Evolutionary conservation across 1,140 invertebrate species (phyloP).

Genomic region (Sarcophaga peregrina): DNA sequence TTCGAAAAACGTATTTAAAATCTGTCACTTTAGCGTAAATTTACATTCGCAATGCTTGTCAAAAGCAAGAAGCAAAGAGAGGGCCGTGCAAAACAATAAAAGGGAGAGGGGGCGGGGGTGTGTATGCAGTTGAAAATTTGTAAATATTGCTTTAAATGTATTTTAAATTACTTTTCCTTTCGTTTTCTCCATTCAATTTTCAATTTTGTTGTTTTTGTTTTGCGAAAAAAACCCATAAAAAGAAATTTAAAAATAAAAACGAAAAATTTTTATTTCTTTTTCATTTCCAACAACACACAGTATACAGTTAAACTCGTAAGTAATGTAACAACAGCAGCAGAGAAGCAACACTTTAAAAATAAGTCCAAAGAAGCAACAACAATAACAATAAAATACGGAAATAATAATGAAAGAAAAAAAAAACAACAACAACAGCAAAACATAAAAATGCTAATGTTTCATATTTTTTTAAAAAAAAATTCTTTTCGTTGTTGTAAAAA

Average conservation of each 20-base stretch:
- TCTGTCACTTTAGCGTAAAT: not conserved
- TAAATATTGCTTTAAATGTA: slow-evolving; percentile 1
- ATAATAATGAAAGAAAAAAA: not conserved
- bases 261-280: not conserved
- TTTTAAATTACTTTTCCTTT: slow-evolving; percentile 16
- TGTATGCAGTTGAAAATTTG: not conserved
- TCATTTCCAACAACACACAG: not conserved
- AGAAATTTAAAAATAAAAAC: not conserved
- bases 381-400: not conserved
- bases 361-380: not conserved
- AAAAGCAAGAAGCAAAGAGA: not conserved
- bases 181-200: no score
- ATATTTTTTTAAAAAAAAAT: no score
- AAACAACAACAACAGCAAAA: not conserved
- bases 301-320: no score
- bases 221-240: not conserved
- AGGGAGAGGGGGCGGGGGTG: no score
- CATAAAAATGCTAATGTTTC: slow-evolving; percentile 11
- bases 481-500: not conserved
- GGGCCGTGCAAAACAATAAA: no score
- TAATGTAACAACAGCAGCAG: no score
- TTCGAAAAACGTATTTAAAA: not conserved
- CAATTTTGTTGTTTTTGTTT: no score
- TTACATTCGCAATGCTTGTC: not conserved
- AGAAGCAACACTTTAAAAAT: not conserved